Evolutionary conservation across 2,113 vertebrate genomes (phyloP).

Genomic region (Tichodroma muraria): DNA sequence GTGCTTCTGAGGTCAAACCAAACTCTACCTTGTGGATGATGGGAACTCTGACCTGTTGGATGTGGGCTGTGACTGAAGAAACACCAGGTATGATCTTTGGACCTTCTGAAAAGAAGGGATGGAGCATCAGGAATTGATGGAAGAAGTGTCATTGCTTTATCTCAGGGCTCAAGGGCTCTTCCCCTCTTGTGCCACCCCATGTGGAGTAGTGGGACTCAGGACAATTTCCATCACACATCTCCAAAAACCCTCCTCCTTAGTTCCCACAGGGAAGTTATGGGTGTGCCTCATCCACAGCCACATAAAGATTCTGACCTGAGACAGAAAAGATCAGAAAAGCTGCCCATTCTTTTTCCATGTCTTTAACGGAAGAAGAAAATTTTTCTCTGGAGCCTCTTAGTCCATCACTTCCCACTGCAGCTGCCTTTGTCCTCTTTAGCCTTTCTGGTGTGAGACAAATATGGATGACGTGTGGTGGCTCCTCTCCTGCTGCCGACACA

Average conservation of each 20-base stretch:
- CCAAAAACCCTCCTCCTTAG: not conserved
- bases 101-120: not conserved
- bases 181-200: not conserved
- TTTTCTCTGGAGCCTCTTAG: not conserved
- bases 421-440: not conserved
- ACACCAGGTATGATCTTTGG: not conserved
- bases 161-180: not conserved
- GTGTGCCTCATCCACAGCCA: not conserved
- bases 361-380: not conserved
- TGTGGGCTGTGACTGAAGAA: not conserved
- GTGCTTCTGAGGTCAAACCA: not conserved
- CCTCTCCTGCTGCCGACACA: not conserved
- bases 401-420: not conserved
- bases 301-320: not conserved
- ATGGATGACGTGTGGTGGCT: not conserved
- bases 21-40: accelerated
- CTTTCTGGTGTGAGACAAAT: not conserved
- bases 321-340: not conserved
- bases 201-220: not conserved
- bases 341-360: not conserved
- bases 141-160: not conserved
- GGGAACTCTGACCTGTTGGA: not conserved
- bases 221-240: not conserved
- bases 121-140: not conserved
- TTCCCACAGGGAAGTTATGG: not conserved